Conservation (phyloP, 2,113 vertebrate genomes). For the Rissa tridactyla region DNA sequence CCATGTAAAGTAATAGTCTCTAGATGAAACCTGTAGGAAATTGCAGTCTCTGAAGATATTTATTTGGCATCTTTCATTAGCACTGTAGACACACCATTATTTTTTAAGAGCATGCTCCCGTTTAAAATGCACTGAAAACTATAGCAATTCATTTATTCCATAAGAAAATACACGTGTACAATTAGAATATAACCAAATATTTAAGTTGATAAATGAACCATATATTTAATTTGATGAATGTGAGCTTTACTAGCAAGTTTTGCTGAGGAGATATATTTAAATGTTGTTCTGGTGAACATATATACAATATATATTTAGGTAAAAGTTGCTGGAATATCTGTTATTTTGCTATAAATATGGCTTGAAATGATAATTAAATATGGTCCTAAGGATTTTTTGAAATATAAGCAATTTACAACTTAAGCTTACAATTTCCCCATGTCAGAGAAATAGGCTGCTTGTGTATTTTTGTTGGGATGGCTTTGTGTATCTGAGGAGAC, state of each 20-base stretch:
- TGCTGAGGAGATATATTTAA: neutral
- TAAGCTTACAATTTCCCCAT: neutral
- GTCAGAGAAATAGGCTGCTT: neutral
- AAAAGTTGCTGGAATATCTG: neutral
- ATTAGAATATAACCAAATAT: neutral
- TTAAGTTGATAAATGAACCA: neutral
- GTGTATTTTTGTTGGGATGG: neutral
- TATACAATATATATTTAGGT: neutral
- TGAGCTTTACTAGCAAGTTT: neutral
- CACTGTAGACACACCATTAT: neutral
- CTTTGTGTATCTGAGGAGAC: neutral
- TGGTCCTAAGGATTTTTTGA: neutral
- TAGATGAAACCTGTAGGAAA: neutral
- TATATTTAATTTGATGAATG: neutral
- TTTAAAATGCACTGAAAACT: neutral
- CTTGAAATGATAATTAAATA: neutral
- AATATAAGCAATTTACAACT: neutral
- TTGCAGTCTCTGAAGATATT: neutral
- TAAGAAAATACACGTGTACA: neutral
- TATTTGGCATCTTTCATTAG: neutral
- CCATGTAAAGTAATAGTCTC: rapidly evolving
- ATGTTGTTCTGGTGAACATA: neutral
- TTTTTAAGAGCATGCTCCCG: neutral
- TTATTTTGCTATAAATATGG: neutral
- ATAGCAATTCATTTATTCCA: neutral